Conservation (phyloP, 2,888 invertebrate genomes). For the Coenonympha glycerion region DNA sequence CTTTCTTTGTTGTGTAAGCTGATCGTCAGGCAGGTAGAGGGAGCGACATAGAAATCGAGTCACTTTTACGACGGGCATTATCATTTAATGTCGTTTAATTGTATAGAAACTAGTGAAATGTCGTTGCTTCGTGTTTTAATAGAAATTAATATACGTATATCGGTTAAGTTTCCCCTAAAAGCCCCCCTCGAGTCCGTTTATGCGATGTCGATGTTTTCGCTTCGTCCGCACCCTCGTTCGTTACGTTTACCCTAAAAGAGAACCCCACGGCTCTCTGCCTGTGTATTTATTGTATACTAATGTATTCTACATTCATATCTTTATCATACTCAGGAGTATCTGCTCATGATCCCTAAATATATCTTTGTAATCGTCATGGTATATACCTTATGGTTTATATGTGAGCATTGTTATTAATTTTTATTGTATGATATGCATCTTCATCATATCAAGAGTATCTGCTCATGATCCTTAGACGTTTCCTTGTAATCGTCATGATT, state of each 20-base stretch:
- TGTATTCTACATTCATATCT: constrained; percentile 18
- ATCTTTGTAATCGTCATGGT: too few species aligned
- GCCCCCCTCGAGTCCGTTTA: constrained; percentile 44
- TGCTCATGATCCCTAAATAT: neutral
- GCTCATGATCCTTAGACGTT: too few species aligned
- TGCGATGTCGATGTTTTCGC: constrained; percentile 59
- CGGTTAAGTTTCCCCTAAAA: constrained; percentile 33
- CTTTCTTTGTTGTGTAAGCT: constrained; percentile 76
- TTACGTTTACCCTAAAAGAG: constrained; percentile 54
- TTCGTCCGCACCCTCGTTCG: constrained; percentile 64
- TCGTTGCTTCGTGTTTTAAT: constrained; percentile 26
- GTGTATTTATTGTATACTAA: constrained; percentile 21
- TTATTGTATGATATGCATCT: too few species aligned
- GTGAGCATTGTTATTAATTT: too few species aligned
- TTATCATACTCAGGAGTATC: neutral
- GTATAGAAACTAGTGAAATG: constrained; percentile 35
- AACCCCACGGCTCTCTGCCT: constrained; percentile 30
- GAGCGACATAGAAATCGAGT: constrained; percentile 69
- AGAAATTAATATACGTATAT: constrained; percentile 13
- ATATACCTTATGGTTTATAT: too few species aligned
- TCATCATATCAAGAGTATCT: too few species aligned
- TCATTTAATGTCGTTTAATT: constrained; percentile 33
- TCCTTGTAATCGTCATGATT: too few species aligned
- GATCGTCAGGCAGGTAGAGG: constrained; percentile 65
- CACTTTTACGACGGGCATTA: constrained; percentile 50